Evolutionary conservation across 2,113 vertebrate species (phyloP), one percentile per base, ranked within the genome.

Genomic region (Baryphthengus martii): DNA sequence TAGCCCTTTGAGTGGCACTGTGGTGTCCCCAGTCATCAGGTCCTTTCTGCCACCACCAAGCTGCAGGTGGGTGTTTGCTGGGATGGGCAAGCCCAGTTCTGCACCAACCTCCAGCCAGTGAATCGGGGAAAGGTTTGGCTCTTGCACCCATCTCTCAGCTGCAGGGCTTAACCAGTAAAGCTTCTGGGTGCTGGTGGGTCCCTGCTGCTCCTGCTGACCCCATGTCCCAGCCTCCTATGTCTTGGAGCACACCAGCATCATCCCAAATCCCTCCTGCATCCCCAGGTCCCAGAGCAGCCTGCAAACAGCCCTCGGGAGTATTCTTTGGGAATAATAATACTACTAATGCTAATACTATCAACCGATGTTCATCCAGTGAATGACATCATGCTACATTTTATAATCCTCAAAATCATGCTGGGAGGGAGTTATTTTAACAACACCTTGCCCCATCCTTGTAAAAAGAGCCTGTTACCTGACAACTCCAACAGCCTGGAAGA

Each of bases 361-460:
- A 28, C 5, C 55, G 4, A 13, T 2, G 15, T 14, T 85, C 26
- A 45, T 12, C 16, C 49, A 4, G 28, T 5, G 37, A 20, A 1
- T 12, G 33, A 67, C 21, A 62, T 65, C 17, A 35, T 61, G 25
- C 31, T 84, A 35, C 4, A 2, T 24, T 89, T 84, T 24, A 17
- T 13, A 44, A 21, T 12, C 19, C 71, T 52, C 33, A 6, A 18
- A 66, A 44, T 1, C 6, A 7, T 8, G 24, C 56, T 9, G 9
- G 3, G 4, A 40, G n/a, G 14, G 21, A 33, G 17, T 40, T 49
- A 9, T 29, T 68, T 68, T 4, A 35, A 4, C 50, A 42, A 1
- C 21, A 5, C 2, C 0, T 7, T 1, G 0, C 20, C 47, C 39
- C 2, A 5, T 12, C 72, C 35, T 40, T 11, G 7, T 2, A 8